Percentiles rank a stretch among this genome's conserved stretches.
phyloP scores from a whole-genome alignment of 2,888 invertebrate species.

The Mythimna impura region DNA sequence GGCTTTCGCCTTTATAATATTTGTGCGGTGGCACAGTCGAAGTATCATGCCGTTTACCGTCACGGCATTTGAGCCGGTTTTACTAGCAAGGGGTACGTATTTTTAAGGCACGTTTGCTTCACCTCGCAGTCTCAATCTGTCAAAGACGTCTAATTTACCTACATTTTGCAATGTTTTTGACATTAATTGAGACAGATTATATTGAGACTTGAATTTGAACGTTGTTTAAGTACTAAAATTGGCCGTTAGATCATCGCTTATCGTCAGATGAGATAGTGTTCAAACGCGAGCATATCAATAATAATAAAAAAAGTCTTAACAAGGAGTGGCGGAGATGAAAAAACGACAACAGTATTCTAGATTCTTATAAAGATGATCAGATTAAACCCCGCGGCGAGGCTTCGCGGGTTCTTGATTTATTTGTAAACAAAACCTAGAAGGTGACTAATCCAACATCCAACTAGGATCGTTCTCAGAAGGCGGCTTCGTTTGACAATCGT shows the following conservation, averaged over 20 bases:
- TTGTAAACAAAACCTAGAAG: conserved; percentile 60
- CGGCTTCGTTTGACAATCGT: conserved; percentile 69
- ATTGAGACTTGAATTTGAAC: too few species aligned
- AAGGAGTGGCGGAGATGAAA: neutral
- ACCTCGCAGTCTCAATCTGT: too few species aligned
- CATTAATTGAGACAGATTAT: too few species aligned
- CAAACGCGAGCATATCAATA: neutral
- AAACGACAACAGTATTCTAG: conserved; percentile 6
- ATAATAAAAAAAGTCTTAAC: neutral
- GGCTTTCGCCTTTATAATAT: too few species aligned
- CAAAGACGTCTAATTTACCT: too few species aligned
- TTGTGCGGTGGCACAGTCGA: too few species aligned
- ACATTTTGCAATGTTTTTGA: too few species aligned
- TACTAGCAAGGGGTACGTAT: too few species aligned
- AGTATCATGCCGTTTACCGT: too few species aligned
- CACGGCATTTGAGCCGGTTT: too few species aligned
- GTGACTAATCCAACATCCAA: conserved; percentile 62
- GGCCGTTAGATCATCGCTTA: neutral
- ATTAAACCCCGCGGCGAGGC: conserved; percentile 9
- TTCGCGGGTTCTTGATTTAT: conserved; percentile 49
- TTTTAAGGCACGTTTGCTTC: too few species aligned
- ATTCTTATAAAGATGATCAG: conserved; percentile 13
- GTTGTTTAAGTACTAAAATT: too few species aligned
- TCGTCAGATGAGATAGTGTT: neutral
- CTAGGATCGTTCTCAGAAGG: conserved; percentile 53